A percentile compares a stretch with the other conserved stretches of the same genome.
These are phyloP conservation scores for Nasonia vitripennis DNA, from an alignment of 1,140 invertebrate genomes.

Conservation along the genomic window DNA sequence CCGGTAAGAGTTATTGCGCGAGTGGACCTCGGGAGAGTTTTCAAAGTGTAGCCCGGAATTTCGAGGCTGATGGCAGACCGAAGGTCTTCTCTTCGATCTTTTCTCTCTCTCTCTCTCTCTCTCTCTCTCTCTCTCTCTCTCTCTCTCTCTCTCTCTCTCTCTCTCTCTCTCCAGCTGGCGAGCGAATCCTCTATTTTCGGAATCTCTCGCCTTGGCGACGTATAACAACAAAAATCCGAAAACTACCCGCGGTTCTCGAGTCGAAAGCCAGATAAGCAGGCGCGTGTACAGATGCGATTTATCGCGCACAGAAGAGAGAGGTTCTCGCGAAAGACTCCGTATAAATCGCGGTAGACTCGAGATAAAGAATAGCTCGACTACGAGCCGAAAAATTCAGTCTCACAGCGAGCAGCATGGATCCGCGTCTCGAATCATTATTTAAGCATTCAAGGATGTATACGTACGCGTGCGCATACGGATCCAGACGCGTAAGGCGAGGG, in stretches of 20 bases:
- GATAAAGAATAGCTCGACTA: slow-evolving; percentile 37
- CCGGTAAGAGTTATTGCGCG: slow-evolving; percentile 32
- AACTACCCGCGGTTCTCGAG: neutral
- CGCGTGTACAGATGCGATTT: neutral
- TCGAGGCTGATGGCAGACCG: slow-evolving; percentile 16
- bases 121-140: no score
- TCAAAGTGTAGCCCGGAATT: slow-evolving; percentile 15
- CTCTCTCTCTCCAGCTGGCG: neutral
- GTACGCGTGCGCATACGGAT: neutral
- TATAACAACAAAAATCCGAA: neutral
- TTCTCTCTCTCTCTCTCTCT: no score
- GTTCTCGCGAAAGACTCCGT: slow-evolving; percentile 40
- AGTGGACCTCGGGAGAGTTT: neutral
- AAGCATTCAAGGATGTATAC: slow-evolving; percentile 61
- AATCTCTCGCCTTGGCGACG: neutral
- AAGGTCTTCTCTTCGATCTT: slow-evolving; percentile 19
- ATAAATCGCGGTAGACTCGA: slow-evolving; percentile 18
- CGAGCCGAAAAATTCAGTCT: slow-evolving; percentile 44
- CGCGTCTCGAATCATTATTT: slow-evolving; percentile 56
- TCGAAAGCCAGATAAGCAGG: neutral
- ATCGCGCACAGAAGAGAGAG: neutral
- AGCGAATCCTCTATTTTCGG: neutral
- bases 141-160: neutral
- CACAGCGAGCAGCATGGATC: slow-evolving; percentile 48
- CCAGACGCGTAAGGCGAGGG: neutral